Percentiles rank a stretch among this genome's conserved stretches.
Conservation (phyloP, 2,888 invertebrate species). For the Cataglyphis altisquamis region DNA sequence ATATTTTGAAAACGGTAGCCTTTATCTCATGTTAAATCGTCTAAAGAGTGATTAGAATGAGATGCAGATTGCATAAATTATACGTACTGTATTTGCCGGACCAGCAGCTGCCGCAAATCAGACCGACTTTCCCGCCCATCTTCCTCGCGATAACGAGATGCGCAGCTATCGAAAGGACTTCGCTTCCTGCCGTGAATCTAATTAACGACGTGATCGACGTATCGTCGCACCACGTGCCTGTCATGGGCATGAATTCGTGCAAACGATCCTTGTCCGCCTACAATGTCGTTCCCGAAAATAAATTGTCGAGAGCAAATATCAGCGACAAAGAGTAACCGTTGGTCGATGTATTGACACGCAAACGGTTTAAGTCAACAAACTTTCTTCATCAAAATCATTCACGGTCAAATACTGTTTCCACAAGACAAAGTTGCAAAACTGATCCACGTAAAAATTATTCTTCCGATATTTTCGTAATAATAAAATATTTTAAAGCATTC, state of each 20-base stretch:
- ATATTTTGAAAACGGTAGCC: not conserved
- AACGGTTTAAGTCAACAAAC: constrained; percentile 5
- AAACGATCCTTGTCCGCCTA: constrained; percentile 23
- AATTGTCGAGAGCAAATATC: constrained; percentile 18
- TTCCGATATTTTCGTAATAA: not conserved
- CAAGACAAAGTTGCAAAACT: not conserved
- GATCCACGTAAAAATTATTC: not conserved
- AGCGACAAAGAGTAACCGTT: not conserved
- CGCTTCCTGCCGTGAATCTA: constrained; percentile 43
- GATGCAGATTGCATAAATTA: not conserved
- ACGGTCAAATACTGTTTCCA: not conserved
- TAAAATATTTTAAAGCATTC: not conserved
- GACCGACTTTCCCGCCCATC: constrained; percentile 85
- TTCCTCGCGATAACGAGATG: constrained; percentile 58
- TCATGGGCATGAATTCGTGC: constrained; percentile 57
- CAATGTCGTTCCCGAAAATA: constrained; percentile 7
- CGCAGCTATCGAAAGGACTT: constrained; percentile 49
- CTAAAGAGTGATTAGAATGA: not conserved
- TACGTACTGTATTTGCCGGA: constrained; percentile 85
- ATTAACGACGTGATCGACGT: constrained; percentile 53
- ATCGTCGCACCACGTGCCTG: constrained; percentile 59
- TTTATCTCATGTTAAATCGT: not conserved
- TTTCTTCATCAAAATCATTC: not conserved
- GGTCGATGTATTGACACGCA: not conserved
- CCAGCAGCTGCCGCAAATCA: constrained; percentile 86